Evolutionary conservation across 2,888 invertebrate species (phyloP), one percentile per base, ranked within the genome.

Genomic region (Baronia brevicornis): DNA sequence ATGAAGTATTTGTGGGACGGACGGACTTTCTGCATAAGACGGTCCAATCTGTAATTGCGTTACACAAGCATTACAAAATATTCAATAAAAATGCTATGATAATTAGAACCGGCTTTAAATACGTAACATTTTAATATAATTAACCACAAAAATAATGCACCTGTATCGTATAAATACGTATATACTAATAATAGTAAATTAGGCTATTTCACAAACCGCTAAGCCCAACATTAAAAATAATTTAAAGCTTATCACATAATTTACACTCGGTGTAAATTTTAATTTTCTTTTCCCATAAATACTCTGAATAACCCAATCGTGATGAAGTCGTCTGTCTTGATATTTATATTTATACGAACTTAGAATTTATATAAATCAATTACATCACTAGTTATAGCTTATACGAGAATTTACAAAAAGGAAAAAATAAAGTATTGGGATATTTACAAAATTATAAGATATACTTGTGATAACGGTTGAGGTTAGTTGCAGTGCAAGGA

Each of bases 221-320:
- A 52, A 53, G 58, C 54, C 53, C 47, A 64, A 62, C 55, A 51
- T 67, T 54, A 75, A 73, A 70, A 82, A 80, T 77, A 79, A 79
- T 78, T 82, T 84, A 82, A 80, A 79, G 79, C 78, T 79, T 72
- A 78, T 77, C 65, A 70, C 65, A 67, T 55, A 55, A 63, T 59
- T 62, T 63, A 68, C 69, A 60, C 61, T 48, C 43, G 34, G 61
- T 66, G 63, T 66, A 65, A 61, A 60, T 60, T 55, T 59, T 44
- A n/a, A n/a, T n/a, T n/a, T 45, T 43, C 43, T 46, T 46, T 24
- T 17, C 46, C 28, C 29, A 27, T 34, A 34, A 32, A 36, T 33
- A 29, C 19, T 23, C 26, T 21, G 21, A 21, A 25, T 22, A 21
- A 27, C 21, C 32, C 5, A 26, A 27, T 26, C n/a, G 7, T 9